Conservation (phyloP, 2,113 vertebrate genomes). For the Platysternon megacephalum region DNA sequence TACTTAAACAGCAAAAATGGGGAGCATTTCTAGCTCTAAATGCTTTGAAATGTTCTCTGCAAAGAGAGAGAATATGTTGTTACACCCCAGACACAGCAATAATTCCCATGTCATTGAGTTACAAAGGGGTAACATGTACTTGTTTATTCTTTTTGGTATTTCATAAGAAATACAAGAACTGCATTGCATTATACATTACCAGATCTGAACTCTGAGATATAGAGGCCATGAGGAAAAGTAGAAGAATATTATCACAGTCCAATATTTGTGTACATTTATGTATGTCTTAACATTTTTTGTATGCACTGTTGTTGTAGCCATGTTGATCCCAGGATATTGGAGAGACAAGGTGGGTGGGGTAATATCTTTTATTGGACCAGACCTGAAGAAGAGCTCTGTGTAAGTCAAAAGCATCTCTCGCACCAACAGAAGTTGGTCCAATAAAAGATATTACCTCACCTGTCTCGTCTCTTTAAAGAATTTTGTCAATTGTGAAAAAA, state of each 20-base stretch:
- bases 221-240: background rate
- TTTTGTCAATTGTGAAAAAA: background rate
- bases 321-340: background rate
- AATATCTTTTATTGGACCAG: background rate
- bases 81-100: background rate
- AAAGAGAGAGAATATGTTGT: slow-evolving; percentile 32
- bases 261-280: background rate
- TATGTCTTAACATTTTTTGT: background rate
- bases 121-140: background rate
- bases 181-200: background rate
- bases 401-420: background rate
- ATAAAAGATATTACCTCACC: background rate
- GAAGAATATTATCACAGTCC: background rate
- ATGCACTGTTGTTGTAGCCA: background rate
- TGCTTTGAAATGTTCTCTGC: slow-evolving; percentile 21
- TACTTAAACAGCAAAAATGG: background rate
- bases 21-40: slow-evolving; percentile 21
- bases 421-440: background rate
- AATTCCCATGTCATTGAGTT: slow-evolving; percentile 34
- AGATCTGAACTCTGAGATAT: background rate
- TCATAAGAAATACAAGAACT: background rate
- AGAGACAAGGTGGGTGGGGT: background rate
- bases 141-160: slow-evolving; percentile 20
- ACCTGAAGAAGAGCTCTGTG: background rate
- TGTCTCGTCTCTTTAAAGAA: background rate